Evolutionary conservation across 2,888 invertebrate species (phyloP).

Genomic region (Ophonus ardosiacus): DNA sequence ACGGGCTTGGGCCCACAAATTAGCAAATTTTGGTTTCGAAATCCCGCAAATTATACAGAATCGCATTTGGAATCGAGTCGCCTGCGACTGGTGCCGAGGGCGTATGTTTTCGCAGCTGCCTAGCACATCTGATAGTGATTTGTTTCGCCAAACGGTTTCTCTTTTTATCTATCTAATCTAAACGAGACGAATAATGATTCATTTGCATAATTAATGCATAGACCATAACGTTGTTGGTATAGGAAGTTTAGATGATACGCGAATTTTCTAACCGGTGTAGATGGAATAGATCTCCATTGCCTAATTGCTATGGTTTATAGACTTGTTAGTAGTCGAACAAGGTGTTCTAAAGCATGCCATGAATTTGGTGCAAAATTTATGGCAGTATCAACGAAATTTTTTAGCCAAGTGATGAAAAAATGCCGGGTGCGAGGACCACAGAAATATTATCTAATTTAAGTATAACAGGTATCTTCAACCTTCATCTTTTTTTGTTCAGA

Average conservation of each 20-base stretch:
- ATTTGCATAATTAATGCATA: conserved; percentile 55
- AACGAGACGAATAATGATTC: conserved; percentile 19
- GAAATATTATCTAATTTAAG: background rate
- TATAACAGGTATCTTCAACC: background rate
- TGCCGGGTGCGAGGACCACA: background rate
- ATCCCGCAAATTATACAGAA: conserved; percentile 67
- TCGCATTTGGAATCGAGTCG: conserved; percentile 53
- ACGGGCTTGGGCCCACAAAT: conserved; percentile 65
- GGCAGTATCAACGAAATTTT: background rate
- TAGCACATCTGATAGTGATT: conserved; percentile 42
- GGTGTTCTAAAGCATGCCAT: background rate
- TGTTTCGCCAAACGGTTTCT: conserved; percentile 36
- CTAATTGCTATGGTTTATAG: conserved; percentile 34
- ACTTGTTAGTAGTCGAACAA: conserved; percentile 21
- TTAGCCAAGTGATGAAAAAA: background rate
- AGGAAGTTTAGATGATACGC: conserved; percentile 32
- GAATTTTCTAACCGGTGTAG: conserved; percentile 28
- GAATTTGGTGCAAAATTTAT: conserved; percentile 5
- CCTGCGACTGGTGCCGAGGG: conserved; percentile 12
- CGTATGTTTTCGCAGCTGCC: conserved; percentile 40
- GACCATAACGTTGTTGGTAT: background rate
- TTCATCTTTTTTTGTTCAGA: background rate
- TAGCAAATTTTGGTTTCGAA: conserved; percentile 66
- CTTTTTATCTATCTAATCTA: conserved; percentile 43
- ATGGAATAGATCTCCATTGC: background rate